Percentiles rank a stretch among this genome's conserved stretches.
Evolutionary conservation across 2,113 vertebrate species (phyloP).

Genomic region (Cyanoliseus patagonus): DNA sequence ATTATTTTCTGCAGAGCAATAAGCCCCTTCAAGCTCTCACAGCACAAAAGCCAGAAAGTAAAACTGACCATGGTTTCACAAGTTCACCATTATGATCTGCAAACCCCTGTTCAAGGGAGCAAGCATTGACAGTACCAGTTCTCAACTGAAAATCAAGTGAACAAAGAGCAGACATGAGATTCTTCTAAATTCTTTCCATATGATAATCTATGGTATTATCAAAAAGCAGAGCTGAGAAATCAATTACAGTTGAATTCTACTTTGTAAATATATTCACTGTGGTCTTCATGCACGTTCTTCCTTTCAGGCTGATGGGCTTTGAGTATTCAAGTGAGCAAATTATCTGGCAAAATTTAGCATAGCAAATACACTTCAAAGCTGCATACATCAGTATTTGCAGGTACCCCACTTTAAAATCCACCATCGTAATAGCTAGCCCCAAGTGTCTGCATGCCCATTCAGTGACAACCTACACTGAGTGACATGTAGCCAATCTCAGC

Average conservation of each 20-base stretch:
- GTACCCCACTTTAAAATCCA: not conserved
- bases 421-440: not conserved
- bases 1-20: not conserved
- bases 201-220: conserved; percentile 30
- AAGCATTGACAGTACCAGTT: conserved; percentile 10
- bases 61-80: not conserved
- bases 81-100: not conserved
- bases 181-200: conserved; percentile 21
- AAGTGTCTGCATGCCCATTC: not conserved
- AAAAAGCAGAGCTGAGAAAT: conserved; percentile 46
- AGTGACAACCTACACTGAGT: not conserved
- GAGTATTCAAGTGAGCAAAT: conserved; percentile 36
- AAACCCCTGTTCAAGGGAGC: not conserved
- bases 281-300: not conserved
- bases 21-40: not conserved
- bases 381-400: not conserved
- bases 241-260: conserved; percentile 1
- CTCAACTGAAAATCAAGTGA: conserved; percentile 24
- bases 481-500: not conserved
- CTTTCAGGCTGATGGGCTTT: not conserved
- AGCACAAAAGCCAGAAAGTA: conserved; percentile 5
- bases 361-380: conserved; percentile 16
- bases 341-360: not conserved
- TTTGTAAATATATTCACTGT: conserved; percentile 27
- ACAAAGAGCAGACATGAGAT: conserved; percentile 2